These are phyloP conservation scores for Cyrtonyx montezumae DNA, from an alignment of 2,113 vertebrate species.

Conservation along the genomic window DNA sequence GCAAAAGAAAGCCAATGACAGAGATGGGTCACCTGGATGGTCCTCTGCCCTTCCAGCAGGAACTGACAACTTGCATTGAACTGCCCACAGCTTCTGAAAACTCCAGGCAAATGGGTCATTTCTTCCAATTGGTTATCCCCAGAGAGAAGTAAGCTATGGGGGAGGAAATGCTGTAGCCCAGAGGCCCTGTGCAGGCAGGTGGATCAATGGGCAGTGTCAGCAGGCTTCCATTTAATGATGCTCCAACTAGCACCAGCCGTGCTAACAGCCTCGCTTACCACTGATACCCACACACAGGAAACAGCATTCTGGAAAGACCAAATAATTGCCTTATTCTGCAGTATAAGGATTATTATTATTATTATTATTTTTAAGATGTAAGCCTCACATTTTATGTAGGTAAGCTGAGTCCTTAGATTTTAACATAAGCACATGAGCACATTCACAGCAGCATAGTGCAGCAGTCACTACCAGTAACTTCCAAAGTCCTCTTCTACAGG, in stretches of 20 bases:
- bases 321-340: constrained; percentile 77
- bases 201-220: constrained; percentile 81
- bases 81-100: constrained; percentile 58
- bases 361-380: not conserved
- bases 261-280: constrained; percentile 70
- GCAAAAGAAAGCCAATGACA: not conserved
- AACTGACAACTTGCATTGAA: constrained; percentile 64
- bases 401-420: constrained; percentile 18
- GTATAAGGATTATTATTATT: not conserved
- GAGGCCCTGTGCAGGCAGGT: constrained; percentile 57
- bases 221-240: constrained; percentile 81
- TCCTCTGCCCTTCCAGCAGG: constrained; percentile 45
- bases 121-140: constrained; percentile 67
- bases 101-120: constrained; percentile 47
- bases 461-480: not conserved
- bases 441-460: not conserved
- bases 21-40: not conserved
- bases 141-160: constrained; percentile 59
- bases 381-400: constrained; percentile 38
- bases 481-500: not conserved
- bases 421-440: constrained; percentile 24
- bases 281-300: constrained; percentile 40
- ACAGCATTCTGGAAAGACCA: constrained; percentile 43
- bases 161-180: constrained; percentile 27
- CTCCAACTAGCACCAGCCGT: constrained; percentile 51